A percentile compares a stretch with the other conserved stretches of the same genome.
Evolutionary conservation across 2,888 invertebrate species (phyloP).

Genomic region (Amaurobius ferox): DNA sequence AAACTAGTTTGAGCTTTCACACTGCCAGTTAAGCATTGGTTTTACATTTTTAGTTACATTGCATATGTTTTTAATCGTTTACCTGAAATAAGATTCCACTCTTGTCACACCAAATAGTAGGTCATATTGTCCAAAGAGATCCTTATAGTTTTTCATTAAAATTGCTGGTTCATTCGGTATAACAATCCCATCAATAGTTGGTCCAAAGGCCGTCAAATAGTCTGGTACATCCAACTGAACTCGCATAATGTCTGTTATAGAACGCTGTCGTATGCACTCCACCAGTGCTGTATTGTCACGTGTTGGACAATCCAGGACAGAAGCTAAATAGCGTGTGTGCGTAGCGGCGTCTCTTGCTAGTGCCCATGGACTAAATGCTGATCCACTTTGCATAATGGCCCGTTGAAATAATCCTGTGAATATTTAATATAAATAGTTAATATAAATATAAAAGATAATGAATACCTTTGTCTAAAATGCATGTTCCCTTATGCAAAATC

Average conservation of each 20-base stretch:
- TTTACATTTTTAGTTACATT: no score
- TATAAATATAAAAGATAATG: not conserved
- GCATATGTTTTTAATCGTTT: no score
- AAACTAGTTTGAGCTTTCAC: no score
- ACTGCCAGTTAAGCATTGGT: no score
- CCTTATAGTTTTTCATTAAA: conserved; percentile 74
- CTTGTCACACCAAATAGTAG: conserved; percentile 80
- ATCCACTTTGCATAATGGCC: conserved; percentile 86
- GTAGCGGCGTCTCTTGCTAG: conserved; percentile 83
- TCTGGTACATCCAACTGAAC: conserved; percentile 79
- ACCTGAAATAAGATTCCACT: conserved; percentile 84
- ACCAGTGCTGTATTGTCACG: conserved; percentile 85
- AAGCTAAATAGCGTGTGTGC: conserved; percentile 74
- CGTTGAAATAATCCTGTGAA: conserved; percentile 85
- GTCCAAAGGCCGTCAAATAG: conserved; percentile 92
- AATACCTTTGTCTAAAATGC: no score
- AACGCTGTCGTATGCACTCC: conserved; percentile 88
- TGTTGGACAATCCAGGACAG: conserved; percentile 82
- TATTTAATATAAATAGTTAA: not conserved
- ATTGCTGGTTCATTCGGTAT: conserved; percentile 83
- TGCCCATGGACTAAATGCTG: conserved; percentile 88
- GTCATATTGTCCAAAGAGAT: conserved; percentile 77
- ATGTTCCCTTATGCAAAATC: no score
- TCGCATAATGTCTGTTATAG: conserved; percentile 81
- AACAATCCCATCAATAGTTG: conserved; percentile 95